Evolutionary conservation across 2,888 invertebrate species (phyloP), one percentile per base, ranked within the genome.

Genomic region (Bembecia ichneumoniformis): DNA sequence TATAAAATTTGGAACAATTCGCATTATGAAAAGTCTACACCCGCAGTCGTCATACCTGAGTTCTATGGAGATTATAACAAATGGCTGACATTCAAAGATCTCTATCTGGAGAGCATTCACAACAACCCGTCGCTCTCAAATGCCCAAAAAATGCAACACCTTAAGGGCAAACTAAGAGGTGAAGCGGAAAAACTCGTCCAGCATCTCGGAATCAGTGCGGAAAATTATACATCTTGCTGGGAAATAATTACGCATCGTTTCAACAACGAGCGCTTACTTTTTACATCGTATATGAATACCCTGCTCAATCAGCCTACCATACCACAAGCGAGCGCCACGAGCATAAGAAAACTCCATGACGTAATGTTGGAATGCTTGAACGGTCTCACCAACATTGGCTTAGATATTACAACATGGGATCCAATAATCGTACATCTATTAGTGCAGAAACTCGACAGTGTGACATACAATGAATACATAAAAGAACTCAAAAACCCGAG

Each of bases 361-460:
- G 46, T 49, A n/a, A 53, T 52, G 2, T 49, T 15, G 3, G 52
- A 55, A 51, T 52, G 55, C 43, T 14, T 57, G 13, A 55, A 53
- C 35, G 58, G 49, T 3, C 13, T 58, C 0, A 3, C 34, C 1
- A 56, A 55, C 45, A 49, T 58, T 4, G 52, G 52, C 5, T 7
- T 56, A 2, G 54, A 58, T 15, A 49, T 35, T 5, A 14, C 51
- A n/a, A 50, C 51, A 11, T 58, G 57, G 56, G 54, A 46, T 36
- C 56, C 55, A 9, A 48, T 56, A 5, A 49, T 59, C 28, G 55
- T 55, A n/a, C 49, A 58, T 46, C 17, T 53, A 1, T 49, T 58
- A 52, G 45, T 49, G n/a, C 53, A 49, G 46, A 59, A 61, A 51
- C 51, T 59, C 1, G 57, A 61, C 40, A 14, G 49, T 1, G 13